Evolutionary conservation across 2,113 vertebrate species (phyloP), one percentile per base, ranked within the genome.

Genomic region (Anseranas semipalmata): DNA sequence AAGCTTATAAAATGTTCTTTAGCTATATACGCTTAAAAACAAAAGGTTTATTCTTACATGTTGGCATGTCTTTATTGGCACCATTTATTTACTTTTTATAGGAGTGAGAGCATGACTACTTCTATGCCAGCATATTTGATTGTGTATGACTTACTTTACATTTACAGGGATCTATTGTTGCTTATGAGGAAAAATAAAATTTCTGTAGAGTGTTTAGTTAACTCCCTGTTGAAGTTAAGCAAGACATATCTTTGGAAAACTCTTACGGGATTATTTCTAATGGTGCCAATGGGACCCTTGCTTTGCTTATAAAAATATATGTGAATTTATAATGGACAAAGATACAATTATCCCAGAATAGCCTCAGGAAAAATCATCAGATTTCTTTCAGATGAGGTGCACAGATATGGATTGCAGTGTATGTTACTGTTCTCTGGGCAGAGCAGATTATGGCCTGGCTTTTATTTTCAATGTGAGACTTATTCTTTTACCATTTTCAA

Each of bases 41-140:
- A 96, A 96, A 95, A 86, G 50, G n/a, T 74, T 96, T 92, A 92
- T 97, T 97, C 90, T 95, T 89, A 17, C 37, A 35, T 43, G 48
- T 81, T 95, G 75, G 70, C 28, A 60, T 81, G 50, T 73, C 72
- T 91, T 93, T 90, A 88, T 71, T 93, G 73, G 74, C 63, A 93
- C 56, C 30, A 56, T 81, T 91, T 91, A 84, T 83, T 95, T 95
- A 60, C 25, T 95, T 96, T 97, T 96, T 92, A 95, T 92, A 86
- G 59, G 58, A 88, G 79, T 93, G 68, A 95, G 33, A 93, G 91
- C 76, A 94, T 87, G 59, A 75, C 30, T 91, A 28, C 60, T 83
- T 94, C 78, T 56, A 82, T 83, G 59, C 85, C 63, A 95, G 46
- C 30, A 53, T 59, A 76, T 94, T 89, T 95, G 90, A 93, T 84